Conservation (phyloP, 2,888 invertebrate genomes). For the Epistrophe eligans region DNA sequence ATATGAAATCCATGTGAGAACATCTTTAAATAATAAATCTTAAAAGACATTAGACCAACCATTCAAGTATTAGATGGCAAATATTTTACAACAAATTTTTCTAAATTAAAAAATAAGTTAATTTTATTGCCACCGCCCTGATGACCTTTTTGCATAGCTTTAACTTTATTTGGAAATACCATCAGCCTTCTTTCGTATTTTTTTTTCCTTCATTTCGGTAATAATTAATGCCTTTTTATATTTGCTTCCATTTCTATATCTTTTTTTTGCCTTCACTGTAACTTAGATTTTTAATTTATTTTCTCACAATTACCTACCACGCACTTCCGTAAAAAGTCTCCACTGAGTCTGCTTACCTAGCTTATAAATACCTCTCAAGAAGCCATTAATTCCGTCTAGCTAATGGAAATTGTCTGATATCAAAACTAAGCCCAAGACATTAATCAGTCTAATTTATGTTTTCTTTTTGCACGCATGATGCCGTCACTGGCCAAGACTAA, state of each 20-base stretch:
- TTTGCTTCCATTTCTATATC: neutral
- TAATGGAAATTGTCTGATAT: conserved; percentile 28
- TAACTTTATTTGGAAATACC: too few species aligned
- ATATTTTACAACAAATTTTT: too few species aligned
- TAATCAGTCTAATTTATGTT: conserved; percentile 67
- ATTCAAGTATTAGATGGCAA: too few species aligned
- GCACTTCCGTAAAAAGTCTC: conserved; percentile 19
- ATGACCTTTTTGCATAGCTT: too few species aligned
- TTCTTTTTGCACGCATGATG: conserved; percentile 63
- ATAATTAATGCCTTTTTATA: too few species aligned
- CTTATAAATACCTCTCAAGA: conserved; percentile 19
- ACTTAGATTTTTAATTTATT: neutral
- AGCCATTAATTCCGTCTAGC: conserved; percentile 47
- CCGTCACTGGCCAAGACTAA: conserved; percentile 24
- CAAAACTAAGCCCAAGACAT: conserved; percentile 15
- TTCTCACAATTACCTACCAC: neutral
- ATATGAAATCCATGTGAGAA: too few species aligned
- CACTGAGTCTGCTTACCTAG: conserved; percentile 26
- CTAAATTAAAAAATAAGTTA: too few species aligned
- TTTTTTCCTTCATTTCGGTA: too few species aligned
- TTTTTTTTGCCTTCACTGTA: neutral
- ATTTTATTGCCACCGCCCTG: too few species aligned
- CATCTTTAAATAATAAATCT: too few species aligned
- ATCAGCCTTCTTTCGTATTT: too few species aligned
- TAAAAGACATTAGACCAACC: too few species aligned